Base-by-base conservation (phyloP, 2,113 vertebrate species). In the Alosa alosa region DNA sequence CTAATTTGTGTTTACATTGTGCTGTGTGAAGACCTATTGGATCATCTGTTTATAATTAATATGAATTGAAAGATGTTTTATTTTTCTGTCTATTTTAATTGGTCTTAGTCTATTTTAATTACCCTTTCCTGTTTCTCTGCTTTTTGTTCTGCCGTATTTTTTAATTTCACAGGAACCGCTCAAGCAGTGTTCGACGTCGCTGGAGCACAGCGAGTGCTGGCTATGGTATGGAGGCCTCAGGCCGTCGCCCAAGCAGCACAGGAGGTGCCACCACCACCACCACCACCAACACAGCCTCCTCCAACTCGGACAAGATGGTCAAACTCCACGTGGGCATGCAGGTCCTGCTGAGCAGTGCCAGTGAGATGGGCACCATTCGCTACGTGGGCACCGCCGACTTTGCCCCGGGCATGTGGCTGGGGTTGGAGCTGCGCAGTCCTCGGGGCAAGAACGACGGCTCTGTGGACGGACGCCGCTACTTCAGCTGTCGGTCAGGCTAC, bases 401-500 rank as follows among this genome's bases (percentile, higher is more conserved):
- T 83, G 97, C 97, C 0, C 91, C 96, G 0, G 98, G 98, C 0
- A 84, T 97, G 0, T 99, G 98, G 98, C 94, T 99, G 0, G 98
- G 98, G 5, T 94, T 99, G 7, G 98, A 99, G 90, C 96, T 99
- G 1, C 94, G 97, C 6, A 95, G 93, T 0, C 92, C 97, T 83
- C 97, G 96, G 89, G 98, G 98, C 0, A 99, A 94, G 85, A 99
- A 99, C 0, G 97, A 99, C 0, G 98, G 98, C 5, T 95, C 96
- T 0, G 97, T 99, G 87, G 96, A 96, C 0, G 95, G 94, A 0
- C 96, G 93, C 0, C 96, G 97, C 81, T 99, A 99, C 84, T 99
- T 99, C 93, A 96, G 88, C 89, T 99, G 98, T 81, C 96, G 93
- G 84, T 93, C 94, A 0, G 95, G 96, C 88, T 94, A 97, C 0